Percentiles rank a stretch among this genome's conserved stretches.
Evolutionary conservation across 2,888 invertebrate species (phyloP).

Genomic region (Limnephilus rhombicus): DNA sequence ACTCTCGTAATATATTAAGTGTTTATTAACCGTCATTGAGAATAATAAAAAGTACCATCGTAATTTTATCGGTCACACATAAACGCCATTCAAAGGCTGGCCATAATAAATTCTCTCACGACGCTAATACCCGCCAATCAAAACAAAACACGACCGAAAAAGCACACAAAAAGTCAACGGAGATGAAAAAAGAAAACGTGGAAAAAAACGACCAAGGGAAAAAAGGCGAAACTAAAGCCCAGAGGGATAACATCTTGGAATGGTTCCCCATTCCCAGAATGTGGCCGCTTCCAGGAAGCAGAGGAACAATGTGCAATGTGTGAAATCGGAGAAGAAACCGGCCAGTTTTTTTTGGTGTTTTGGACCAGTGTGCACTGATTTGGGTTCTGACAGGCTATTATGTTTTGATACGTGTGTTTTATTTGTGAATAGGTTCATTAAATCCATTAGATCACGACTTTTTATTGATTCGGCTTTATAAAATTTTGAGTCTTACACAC

Average conservation of each 20-base stretch:
- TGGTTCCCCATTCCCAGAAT: slow-evolving; percentile 36
- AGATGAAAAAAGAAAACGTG: not conserved
- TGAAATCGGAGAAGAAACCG: slow-evolving; percentile 46
- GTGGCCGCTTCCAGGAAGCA: slow-evolving; percentile 39
- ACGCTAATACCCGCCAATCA: slow-evolving; percentile 55
- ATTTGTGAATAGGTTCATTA: slow-evolving; percentile 44
- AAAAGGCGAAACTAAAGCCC: slow-evolving; percentile 28
- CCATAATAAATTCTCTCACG: slow-evolving; percentile 45
- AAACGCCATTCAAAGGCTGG: slow-evolving; percentile 13
- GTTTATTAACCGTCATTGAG: not conserved
- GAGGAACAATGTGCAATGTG: slow-evolving; percentile 40
- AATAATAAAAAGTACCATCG: not conserved
- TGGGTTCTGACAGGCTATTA: slow-evolving; percentile 50
- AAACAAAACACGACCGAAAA: slow-evolving; percentile 53
- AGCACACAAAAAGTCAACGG: slow-evolving; percentile 34
- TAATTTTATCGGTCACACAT: slow-evolving; percentile 26
- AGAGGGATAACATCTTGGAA: slow-evolving; percentile 31
- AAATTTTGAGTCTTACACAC: not conserved
- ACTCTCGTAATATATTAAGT: not conserved
- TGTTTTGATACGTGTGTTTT: slow-evolving; percentile 41
- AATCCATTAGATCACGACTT: slow-evolving; percentile 17
- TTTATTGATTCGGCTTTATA: slow-evolving; percentile 30
- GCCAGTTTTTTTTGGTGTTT: slow-evolving; percentile 21
- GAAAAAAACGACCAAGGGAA: slow-evolving; percentile 24
- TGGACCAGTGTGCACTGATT: slow-evolving; percentile 35